These are phyloP conservation scores for Caenorhabditis sp. DNA, from an alignment of 2,888 invertebrate genomes.

Conservation along the genomic window DNA sequence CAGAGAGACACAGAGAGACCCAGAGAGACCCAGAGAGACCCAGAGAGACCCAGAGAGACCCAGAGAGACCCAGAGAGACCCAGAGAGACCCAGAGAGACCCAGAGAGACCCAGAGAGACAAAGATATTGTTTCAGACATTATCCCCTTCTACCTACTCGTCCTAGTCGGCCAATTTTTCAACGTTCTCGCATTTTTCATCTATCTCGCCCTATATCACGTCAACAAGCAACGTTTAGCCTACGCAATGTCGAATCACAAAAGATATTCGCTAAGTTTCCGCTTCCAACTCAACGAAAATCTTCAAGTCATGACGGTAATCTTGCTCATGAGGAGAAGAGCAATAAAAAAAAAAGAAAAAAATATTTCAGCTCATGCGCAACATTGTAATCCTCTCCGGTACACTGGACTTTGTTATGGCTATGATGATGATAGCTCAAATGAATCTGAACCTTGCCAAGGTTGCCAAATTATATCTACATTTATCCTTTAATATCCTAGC, in stretches of 20 bases:
- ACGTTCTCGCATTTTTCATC: slow-evolving; percentile 18
- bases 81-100: too few species aligned
- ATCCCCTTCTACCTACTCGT: slow-evolving; percentile 15
- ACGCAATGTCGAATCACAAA: slow-evolving; percentile 3
- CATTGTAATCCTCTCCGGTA: slow-evolving; percentile 22
- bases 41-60: too few species aligned
- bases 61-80: too few species aligned
- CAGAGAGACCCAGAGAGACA: too few species aligned
- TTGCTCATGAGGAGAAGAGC: too few species aligned
- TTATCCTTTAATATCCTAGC: slow-evolving; percentile 8
- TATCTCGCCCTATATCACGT: background rate
- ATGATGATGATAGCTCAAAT: slow-evolving; percentile 5
- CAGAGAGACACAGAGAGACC: too few species aligned
- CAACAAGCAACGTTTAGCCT: background rate
- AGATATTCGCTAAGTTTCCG: slow-evolving; percentile 22
- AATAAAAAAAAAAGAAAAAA: too few species aligned
- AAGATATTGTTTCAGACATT: slow-evolving; percentile 8
- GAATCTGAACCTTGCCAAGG: too few species aligned
- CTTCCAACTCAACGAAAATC: slow-evolving; percentile 29
- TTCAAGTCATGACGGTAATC: slow-evolving; percentile 32
- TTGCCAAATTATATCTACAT: background rate
- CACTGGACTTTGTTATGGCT: slow-evolving; percentile 23
- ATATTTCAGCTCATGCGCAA: slow-evolving; percentile 28
- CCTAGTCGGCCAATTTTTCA: slow-evolving; percentile 20
- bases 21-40: too few species aligned